A percentile compares a stretch with the other conserved stretches of the same genome.
Evolutionary conservation across 1,140 invertebrate genomes (phyloP).

Genomic region (Drosophila nasuta): DNA sequence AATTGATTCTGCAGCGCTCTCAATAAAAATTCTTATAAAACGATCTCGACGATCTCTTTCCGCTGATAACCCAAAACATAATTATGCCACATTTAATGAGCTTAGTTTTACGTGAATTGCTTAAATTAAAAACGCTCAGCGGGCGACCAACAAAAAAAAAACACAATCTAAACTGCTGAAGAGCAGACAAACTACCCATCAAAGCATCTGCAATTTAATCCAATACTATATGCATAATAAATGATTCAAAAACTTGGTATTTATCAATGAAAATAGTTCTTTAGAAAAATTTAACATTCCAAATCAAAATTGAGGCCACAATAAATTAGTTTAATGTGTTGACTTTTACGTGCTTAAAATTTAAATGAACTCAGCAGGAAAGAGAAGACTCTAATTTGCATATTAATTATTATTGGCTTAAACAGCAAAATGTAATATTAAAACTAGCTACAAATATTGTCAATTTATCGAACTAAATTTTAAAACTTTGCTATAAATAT

Average conservation of each 20-base stretch:
- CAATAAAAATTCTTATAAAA: constrained; percentile 6
- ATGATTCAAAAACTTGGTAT: not conserved
- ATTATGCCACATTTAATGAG: constrained; percentile 55
- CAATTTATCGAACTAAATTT: no score
- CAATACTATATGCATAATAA: not conserved
- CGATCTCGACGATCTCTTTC: constrained; percentile 19
- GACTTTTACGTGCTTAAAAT: constrained; percentile 31
- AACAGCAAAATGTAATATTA: no score
- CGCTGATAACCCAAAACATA: constrained; percentile 22
- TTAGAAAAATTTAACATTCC: not conserved
- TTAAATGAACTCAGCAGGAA: constrained; percentile 2
- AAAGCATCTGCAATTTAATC: not conserved
- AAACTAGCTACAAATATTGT: no score
- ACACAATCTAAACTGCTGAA: not conserved
- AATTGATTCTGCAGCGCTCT: constrained; percentile 10
- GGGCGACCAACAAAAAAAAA: not conserved
- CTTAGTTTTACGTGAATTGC: constrained; percentile 37
- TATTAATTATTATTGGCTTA: not conserved
- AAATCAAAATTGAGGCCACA: constrained; percentile 40
- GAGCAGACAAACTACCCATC: no score
- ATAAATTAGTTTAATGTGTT: constrained; percentile 32
- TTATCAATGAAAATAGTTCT: constrained; percentile 8
- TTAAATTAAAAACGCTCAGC: constrained; percentile 4
- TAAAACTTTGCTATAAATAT: no score
- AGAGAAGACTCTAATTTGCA: not conserved